phyloP scores from a whole-genome alignment of 2,113 vertebrate species.

The Isichthys henryi region DNA sequence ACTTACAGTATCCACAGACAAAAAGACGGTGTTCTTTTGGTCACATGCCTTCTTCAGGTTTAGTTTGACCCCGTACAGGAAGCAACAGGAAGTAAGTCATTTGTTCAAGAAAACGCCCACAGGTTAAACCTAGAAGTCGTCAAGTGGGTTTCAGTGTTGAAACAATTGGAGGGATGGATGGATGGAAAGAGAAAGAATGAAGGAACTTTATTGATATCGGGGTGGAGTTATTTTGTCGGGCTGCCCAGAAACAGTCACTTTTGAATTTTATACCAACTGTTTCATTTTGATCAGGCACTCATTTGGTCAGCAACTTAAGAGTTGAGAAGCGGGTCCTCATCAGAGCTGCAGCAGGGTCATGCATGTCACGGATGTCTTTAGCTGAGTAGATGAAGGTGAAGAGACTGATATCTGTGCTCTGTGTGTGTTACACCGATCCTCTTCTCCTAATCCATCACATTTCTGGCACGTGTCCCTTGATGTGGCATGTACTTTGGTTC shows the following conservation, averaged over 20 bases:
- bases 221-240: background rate
- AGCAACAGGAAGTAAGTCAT: background rate
- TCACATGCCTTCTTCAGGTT: background rate
- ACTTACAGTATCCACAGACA: background rate
- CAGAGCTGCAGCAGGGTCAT: background rate
- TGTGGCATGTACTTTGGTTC: background rate
- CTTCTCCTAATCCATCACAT: background rate
- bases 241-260: background rate
- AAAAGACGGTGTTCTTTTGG: background rate
- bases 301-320: background rate
- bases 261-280: background rate
- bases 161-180: background rate
- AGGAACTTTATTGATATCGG: background rate
- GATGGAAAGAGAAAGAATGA: background rate
- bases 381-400: background rate
- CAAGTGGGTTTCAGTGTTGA: background rate
- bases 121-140: background rate
- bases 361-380: background rate
- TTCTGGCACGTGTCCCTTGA: background rate
- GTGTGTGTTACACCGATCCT: background rate
- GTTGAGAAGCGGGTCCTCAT: background rate
- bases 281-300: background rate
- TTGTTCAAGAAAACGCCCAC: background rate
- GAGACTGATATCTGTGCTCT: background rate
- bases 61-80: background rate